Evolutionary conservation across 53 echinoderm and acorn worm genomes (phyloP).

Genomic region (Echinometra lucunter): DNA sequence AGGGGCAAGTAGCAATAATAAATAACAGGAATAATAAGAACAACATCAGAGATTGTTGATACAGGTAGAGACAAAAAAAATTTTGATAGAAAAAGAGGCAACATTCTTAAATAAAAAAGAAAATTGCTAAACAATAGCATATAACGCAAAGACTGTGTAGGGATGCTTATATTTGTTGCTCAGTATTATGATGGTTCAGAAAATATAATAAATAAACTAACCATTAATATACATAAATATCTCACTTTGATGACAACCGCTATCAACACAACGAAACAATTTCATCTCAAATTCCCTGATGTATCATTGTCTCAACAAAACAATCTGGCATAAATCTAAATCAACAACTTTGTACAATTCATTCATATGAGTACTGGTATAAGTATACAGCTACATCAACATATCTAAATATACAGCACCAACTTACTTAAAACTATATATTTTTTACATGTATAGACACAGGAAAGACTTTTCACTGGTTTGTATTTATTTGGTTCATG

Average conservation of each 20-base stretch:
- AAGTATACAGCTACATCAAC: not conserved
- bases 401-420: not conserved
- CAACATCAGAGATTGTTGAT: too few relatives aligned
- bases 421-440: not conserved
- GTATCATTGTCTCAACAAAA: not conserved
- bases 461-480: not conserved
- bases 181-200: not conserved
- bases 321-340: not conserved
- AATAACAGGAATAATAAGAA: too few relatives aligned
- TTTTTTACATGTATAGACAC: not conserved
- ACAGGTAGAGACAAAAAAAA: too few relatives aligned
- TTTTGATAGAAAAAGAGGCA: too few relatives aligned
- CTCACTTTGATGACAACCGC: not conserved
- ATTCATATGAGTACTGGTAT: not conserved
- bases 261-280: not conserved
- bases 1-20: too few relatives aligned
- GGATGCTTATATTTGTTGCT: too few relatives aligned
- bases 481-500: not conserved
- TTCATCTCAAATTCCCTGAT: slow-evolving; percentile 5
- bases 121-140: too few relatives aligned
- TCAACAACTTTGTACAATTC: not conserved
- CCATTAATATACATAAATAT: not conserved
- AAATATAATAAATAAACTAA: not conserved
- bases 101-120: too few relatives aligned
- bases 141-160: too few relatives aligned